phyloP scores from a whole-genome alignment of 2,797 vertebrate species.

The Antennarius maculatus region DNA sequence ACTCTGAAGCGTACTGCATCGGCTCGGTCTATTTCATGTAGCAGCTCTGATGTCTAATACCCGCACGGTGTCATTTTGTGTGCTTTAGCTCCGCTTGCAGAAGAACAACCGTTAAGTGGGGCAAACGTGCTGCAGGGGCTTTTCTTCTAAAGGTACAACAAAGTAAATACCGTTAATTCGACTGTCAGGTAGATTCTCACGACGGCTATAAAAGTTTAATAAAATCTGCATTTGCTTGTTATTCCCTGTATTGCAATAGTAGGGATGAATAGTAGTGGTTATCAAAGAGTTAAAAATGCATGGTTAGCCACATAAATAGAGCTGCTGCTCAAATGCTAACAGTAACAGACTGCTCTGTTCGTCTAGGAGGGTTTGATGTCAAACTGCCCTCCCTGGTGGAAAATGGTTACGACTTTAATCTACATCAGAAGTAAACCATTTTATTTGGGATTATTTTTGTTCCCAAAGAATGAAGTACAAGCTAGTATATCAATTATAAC shows the following conservation, averaged over 20 bases:
- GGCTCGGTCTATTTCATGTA: conserved; percentile 17
- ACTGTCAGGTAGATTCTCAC: conserved; percentile 7
- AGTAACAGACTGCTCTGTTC: too few relatives aligned
- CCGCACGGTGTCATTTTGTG: conserved; percentile 3
- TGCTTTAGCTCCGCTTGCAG: conserved; percentile 33
- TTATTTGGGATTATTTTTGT: too few relatives aligned
- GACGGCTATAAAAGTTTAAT: neutral
- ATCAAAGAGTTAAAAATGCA: too few relatives aligned
- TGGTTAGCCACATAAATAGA: too few relatives aligned
- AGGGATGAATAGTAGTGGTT: too few relatives aligned
- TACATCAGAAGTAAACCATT: too few relatives aligned
- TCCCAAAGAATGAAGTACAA: too few relatives aligned
- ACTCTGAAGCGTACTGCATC: neutral
- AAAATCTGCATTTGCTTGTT: neutral
- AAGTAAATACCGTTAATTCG: conserved; percentile 38
- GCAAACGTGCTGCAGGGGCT: conserved; percentile 16
- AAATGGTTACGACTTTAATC: too few relatives aligned
- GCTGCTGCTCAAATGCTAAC: too few relatives aligned
- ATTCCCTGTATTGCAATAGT: neutral
- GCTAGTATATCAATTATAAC: too few relatives aligned
- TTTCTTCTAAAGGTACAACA: conserved; percentile 22
- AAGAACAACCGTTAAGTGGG: conserved; percentile 40
- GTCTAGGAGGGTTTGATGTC: too few relatives aligned
- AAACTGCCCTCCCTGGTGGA: too few relatives aligned
- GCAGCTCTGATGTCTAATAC: conserved; percentile 2